Conservation (phyloP, 2,888 invertebrate species). For the Aelia acuminata region DNA sequence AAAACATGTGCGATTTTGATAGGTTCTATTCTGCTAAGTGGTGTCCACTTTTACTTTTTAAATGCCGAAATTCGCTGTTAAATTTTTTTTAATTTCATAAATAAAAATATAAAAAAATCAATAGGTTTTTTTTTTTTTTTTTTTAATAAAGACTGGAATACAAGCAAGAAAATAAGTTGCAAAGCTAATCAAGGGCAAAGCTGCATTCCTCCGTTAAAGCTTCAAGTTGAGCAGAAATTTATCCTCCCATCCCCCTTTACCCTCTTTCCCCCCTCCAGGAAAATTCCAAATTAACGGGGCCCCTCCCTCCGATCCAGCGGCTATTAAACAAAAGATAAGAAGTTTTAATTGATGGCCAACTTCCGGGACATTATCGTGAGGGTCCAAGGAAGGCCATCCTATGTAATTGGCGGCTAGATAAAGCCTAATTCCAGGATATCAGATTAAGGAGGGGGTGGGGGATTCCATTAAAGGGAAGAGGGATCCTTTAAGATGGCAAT, state of each 20-base stretch:
- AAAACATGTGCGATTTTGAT: too few species aligned
- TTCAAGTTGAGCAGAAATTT: not conserved
- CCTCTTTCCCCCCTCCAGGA: not conserved
- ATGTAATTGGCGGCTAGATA: conserved; percentile 31
- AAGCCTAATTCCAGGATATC: conserved; percentile 26
- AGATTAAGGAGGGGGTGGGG: not conserved
- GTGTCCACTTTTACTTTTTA: too few species aligned
- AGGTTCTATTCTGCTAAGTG: too few species aligned
- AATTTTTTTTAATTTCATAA: too few species aligned
- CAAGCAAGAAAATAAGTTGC: not conserved
- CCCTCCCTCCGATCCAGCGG: not conserved
- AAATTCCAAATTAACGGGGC: conserved; percentile 17
- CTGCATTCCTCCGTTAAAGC: not conserved
- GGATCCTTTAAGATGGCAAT: not conserved
- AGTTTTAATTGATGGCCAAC: conserved; percentile 58
- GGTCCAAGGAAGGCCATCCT: conserved; percentile 16
- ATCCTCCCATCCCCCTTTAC: not conserved
- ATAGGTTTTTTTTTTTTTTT: too few species aligned
- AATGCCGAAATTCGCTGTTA: too few species aligned
- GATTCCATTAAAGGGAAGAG: not conserved
- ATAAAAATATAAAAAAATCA: too few species aligned
- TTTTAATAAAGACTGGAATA: not conserved
- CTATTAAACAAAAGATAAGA: conserved; percentile 53
- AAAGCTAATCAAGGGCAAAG: not conserved
- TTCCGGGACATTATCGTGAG: conserved; percentile 20